Conservation (phyloP, 1,140 invertebrate genomes). For the Helicoverpa armigera region DNA sequence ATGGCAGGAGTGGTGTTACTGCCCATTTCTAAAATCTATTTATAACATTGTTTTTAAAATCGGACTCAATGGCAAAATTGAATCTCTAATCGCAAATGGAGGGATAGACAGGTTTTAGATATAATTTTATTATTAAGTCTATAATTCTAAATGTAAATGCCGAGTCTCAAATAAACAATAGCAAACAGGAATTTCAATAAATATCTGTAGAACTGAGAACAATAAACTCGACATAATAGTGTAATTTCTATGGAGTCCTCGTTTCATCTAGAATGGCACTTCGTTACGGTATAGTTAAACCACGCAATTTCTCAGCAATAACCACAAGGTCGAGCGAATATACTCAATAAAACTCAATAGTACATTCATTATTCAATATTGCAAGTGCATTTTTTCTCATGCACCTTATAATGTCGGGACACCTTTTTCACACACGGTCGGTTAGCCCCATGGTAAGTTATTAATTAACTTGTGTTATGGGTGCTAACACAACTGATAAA, state of each 20-base stretch:
- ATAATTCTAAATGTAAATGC: too few relatives aligned
- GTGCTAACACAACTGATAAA: too few relatives aligned
- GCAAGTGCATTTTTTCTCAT: slow-evolving; percentile 4
- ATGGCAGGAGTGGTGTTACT: too few relatives aligned
- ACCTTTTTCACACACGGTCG: too few relatives aligned
- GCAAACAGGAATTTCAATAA: not conserved
- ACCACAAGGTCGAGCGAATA: not conserved
- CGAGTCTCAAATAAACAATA: not conserved
- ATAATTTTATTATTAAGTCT: too few relatives aligned
- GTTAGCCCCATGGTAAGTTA: too few relatives aligned
- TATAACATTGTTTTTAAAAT: too few relatives aligned
- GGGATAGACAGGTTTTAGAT: too few relatives aligned
- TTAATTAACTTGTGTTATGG: too few relatives aligned
- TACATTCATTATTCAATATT: not conserved
- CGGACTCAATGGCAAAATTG: too few relatives aligned
- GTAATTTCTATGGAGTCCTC: not conserved
- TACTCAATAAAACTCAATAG: not conserved
- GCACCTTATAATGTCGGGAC: not conserved
- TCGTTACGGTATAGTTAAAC: not conserved
- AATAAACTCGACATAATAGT: not conserved
- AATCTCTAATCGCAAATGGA: too few relatives aligned
- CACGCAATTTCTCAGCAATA: slow-evolving; percentile 19
- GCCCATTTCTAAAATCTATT: too few relatives aligned
- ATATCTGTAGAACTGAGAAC: not conserved
- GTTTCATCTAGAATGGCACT: not conserved